Base-by-base conservation (phyloP, 2,888 invertebrate species). In the Graphium colonna region DNA sequence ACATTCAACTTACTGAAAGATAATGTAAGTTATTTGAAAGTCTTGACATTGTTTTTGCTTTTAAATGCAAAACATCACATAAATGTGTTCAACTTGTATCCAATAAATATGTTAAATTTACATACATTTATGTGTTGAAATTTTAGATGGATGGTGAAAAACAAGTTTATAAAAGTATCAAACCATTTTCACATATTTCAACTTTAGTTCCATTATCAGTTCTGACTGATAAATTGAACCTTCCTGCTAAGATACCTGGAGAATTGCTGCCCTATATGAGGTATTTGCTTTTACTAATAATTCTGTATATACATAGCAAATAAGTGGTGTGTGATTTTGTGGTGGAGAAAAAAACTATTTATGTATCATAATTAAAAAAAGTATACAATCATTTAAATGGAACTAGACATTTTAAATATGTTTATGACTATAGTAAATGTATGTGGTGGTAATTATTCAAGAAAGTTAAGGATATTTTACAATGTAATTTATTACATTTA, bases 141-240 rank as follows among this genome's bases (percentile, higher is more conserved):
- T 81, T 79, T 51, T 66, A 87, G 85, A 60, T 50, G 45, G 70
- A 68, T 10, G 68, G 39, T 15, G 41, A 50, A n/a, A 46, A 45
- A 38, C 26, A 21, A 36, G 52, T 63, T 43, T 47, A 60, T 2
- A 67, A 64, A 36, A 59, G 60, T 53, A 54, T 81, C 0, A 89
- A 81, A 54, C 93, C 95, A n/a, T 92, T 93, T 43, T 91, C 95
- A 0, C 97, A 97, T 76, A 91, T 97, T 57, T 92, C 93, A 62
- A 93, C 93, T 28, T 91, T 91, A 64, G 92, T 95, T 43, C 92
- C 93, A 49, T 84, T 97, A 51, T 92, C 93, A n/a, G 92, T 97
- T 71, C 91, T 97, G 69, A 94, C 94, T 1, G 96, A 97, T 71
- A 73, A 91, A 28, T 82, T 95, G 48, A 90, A 91, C 28, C 79